Percentiles rank a stretch among this genome's conserved stretches.
phyloP scores from a whole-genome alignment of 2,888 invertebrate genomes.

The Octonoba sinensis region DNA sequence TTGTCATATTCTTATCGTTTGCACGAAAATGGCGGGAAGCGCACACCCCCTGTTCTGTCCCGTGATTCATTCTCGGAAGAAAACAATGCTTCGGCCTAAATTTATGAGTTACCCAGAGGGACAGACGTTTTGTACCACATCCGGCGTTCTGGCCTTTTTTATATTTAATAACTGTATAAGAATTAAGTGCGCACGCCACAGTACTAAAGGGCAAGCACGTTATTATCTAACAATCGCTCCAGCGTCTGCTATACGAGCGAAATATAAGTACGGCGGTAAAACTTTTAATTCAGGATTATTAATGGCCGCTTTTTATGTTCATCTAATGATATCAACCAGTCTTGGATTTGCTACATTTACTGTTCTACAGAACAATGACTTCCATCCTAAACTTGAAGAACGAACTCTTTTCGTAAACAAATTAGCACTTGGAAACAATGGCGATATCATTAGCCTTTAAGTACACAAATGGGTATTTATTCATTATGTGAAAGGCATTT shows the following conservation, averaged over 20 bases:
- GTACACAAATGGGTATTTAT: too few relatives aligned
- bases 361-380: too few relatives aligned
- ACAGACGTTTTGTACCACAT: conserved; percentile 39
- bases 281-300: conserved; percentile 20
- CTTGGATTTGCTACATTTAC: conserved; percentile 6
- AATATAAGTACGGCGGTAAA: conserved; percentile 14
- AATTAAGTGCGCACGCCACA: conserved; percentile 18
- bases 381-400: too few relatives aligned
- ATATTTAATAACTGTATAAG: conserved; percentile 18
- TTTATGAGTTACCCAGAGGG: conserved; percentile 25
- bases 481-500: too few relatives aligned
- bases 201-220: background rate
- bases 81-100: conserved; percentile 29
- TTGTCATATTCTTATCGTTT: conserved; percentile 10
- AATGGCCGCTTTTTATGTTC: conserved; percentile 11
- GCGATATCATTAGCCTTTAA: too few relatives aligned
- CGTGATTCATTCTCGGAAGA: conserved; percentile 30
- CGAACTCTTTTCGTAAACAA: too few relatives aligned
- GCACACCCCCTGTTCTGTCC: background rate
- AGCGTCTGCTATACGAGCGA: conserved; percentile 11
- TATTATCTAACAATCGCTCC: conserved; percentile 15
- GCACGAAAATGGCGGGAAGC: conserved; percentile 24
- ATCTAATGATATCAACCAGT: background rate
- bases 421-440: too few relatives aligned
- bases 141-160: conserved; percentile 12